Evolutionary conservation across 2,797 vertebrate genomes (phyloP).

Genomic region (Danio aesculapii): DNA sequence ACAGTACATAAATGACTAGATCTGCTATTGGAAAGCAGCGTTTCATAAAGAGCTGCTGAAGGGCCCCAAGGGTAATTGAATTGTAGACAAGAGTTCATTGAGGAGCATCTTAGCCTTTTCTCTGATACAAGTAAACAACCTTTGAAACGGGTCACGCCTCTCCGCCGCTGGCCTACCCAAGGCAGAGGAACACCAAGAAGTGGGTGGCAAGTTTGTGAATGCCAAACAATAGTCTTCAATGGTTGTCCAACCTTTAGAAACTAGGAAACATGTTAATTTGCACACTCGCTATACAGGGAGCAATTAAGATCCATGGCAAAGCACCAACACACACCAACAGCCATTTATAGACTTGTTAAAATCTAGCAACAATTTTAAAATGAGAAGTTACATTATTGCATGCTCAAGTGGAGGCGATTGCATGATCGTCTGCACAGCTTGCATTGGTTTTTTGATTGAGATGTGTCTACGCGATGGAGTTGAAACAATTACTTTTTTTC

Average conservation of each 20-base stretch:
- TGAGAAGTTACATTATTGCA: not conserved
- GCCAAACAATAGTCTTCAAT: conserved; percentile 80
- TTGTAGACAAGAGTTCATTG: conserved; percentile 89
- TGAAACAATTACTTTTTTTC: conserved; percentile 17
- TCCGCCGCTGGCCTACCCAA: conserved; percentile 76
- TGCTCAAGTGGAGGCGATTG: not conserved
- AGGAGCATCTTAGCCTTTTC: conserved; percentile 81
- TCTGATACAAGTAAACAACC: conserved; percentile 87
- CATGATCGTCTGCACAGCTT: not conserved
- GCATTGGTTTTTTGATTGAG: not conserved
- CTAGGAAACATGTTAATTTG: conserved; percentile 82
- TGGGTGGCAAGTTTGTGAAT: conserved; percentile 79
- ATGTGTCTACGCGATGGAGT: conserved; percentile 15
- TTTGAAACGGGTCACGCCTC: conserved; percentile 87
- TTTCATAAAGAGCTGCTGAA: conserved; percentile 69
- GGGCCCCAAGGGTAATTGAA: conserved; percentile 84
- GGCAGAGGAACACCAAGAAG: conserved; percentile 74
- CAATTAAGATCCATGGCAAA: conserved; percentile 47
- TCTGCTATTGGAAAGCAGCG: conserved; percentile 65
- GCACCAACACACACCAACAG: conserved; percentile 28
- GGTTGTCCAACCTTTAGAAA: conserved; percentile 80
- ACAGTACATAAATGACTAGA: conserved; percentile 55
- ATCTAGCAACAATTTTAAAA: not conserved
- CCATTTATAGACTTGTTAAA: conserved; percentile 7
- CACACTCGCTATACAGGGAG: conserved; percentile 61